Evolutionary conservation across 2,113 vertebrate genomes (phyloP), one percentile per base, ranked within the genome.

Genomic region (Nothobranchius kuhntae): DNA sequence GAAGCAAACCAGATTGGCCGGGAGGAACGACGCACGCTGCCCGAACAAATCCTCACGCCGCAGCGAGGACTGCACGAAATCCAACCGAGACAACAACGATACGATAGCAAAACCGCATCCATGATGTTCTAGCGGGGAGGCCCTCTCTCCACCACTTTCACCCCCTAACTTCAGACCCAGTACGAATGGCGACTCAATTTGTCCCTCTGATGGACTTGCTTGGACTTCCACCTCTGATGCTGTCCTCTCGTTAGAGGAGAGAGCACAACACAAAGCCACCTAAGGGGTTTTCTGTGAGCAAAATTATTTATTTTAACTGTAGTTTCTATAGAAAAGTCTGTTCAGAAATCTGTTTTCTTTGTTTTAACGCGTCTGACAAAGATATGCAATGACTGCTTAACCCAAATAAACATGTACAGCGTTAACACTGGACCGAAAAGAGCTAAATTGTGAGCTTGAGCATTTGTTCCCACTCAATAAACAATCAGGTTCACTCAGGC

Each of bases 161-260:
- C 77, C 81, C 77, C 61, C 14, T 35, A 52, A 67, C 78, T 78
- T 56, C 40, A 2, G 81, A 78, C 76, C 74, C 75, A 59, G 47
- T 69, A 73, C 87, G 82, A 86, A 86, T 86, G 89, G 91, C 91
- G 87, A 87, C 83, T 89, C 86, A 88, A 87, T 91, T 86, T 82
- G 75, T 73, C 67, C 78, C 71, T 80, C 78, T 82, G 73, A 73
- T 67, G 63, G 78, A 70, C 80, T 78, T 77, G 73, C 69, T 85
- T 86, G 87, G 84, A 83, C 80, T 85, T 87, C 87, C 73, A 83
- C 87, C 86, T 80, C 69, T 68, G 77, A 61, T 83, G 75, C 83
- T 85, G 86, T 81, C 83, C 57, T 81, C 81, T 81, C 67, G 68
- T 74, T 71, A 69, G 52, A 53, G 57, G 55, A 63, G 44, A 77